Conservation (phyloP, 2,888 invertebrate species). For the Rambutsinella grinnellia region DNA sequence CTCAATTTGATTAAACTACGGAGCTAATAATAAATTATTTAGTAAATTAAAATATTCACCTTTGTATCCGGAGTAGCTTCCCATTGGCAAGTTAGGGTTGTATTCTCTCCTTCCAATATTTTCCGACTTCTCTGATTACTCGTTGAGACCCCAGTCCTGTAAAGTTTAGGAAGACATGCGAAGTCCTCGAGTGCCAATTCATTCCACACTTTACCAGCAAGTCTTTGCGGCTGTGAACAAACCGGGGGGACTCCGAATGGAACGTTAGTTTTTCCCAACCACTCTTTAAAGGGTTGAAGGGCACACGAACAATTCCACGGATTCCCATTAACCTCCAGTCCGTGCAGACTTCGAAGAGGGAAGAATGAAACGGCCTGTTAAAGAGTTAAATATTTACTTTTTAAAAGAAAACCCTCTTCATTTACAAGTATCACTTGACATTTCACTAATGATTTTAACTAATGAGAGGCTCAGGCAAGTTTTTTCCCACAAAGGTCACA, state of each 20-base stretch:
- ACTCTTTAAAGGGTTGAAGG: conserved; percentile 81
- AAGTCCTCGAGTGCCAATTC: conserved; percentile 83
- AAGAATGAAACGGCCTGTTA: conserved; percentile 76
- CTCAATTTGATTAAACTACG: too few species aligned
- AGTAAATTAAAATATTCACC: conserved; percentile 41
- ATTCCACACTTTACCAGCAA: conserved; percentile 80
- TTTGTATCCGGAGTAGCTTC: conserved; percentile 65
- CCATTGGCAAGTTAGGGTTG: conserved; percentile 62
- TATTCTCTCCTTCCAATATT: conserved; percentile 64
- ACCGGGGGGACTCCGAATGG: conserved; percentile 80
- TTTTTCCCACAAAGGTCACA: too few species aligned
- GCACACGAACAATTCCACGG: conserved; percentile 88
- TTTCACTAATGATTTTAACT: background rate
- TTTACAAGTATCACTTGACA: background rate
- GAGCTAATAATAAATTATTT: too few species aligned
- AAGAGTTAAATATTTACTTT: background rate
- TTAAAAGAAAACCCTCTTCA: background rate
- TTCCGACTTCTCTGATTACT: conserved; percentile 35
- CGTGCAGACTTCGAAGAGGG: conserved; percentile 78
- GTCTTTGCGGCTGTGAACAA: conserved; percentile 77
- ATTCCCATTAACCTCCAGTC: conserved; percentile 82
- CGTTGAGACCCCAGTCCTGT: conserved; percentile 13
- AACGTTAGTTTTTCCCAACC: conserved; percentile 84
- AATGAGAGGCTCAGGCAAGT: background rate
- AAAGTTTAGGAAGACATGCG: conserved; percentile 77